Base-by-base conservation (phyloP, 1,140 invertebrate genomes). In the Pseudomyrmex gracilis region DNA sequence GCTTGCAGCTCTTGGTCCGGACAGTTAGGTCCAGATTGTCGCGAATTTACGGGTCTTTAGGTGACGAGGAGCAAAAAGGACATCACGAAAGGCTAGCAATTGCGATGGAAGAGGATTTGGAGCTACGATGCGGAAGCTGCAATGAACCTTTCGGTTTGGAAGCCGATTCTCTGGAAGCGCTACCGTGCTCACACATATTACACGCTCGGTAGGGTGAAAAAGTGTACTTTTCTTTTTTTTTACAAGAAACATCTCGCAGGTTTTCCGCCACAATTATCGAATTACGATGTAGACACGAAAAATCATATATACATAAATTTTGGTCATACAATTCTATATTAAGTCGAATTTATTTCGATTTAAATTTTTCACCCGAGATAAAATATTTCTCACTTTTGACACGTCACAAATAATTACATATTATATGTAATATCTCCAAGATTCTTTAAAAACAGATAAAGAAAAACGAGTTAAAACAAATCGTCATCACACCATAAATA, bases 171-270 rank as follows among this genome's bases (percentile, higher is more conserved):
- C 93, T 98, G 10, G 97, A 97, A 86, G 97, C 97, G 15, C 92
- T 98, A 77, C 97, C 97, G 4, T 98, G 97, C 93, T 96, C 97
- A 1, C 97, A 98, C 91, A 97, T 98, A 88, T 95, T 98, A 49
- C 97, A 98, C 91, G 96, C 97, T 43, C 97, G 97, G 97, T 97
- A 91, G 90, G 64, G 78, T 17, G 20, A 34, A 34, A 34, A 34
- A 34, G 34, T 34, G 34, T 34, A 34, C 5, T 34, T 34, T 34
- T 5, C 34, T 34, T 34, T 34, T 34, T 34, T 34, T 34, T 34
- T 34, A 34, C 5, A 5, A 34, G 34, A 34, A 34, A 34, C 34
- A 34, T 34, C 34, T 5, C 5, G 34, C 34, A 34, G 34, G 7
- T 34, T 34, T 34, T 5, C 5, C 34, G 34, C 34, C 5, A 34